A percentile compares a stretch with the other conserved stretches of the same genome.
Conservation (phyloP, 2,797 vertebrate genomes). For the Thaleichthys pacificus region DNA sequence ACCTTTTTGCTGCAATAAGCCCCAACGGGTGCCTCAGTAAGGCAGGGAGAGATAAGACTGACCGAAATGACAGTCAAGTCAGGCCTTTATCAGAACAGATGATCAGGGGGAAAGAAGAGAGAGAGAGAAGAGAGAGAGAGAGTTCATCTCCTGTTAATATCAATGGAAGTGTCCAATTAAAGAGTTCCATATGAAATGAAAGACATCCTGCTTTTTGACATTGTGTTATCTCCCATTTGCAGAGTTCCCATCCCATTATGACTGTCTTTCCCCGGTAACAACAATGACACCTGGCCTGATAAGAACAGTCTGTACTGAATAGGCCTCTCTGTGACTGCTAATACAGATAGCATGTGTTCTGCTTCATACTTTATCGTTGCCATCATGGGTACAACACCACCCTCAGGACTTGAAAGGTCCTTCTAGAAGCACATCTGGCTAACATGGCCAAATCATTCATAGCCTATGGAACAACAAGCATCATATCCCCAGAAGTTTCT, state of each 20-base stretch:
- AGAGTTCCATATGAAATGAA: conserved; percentile 25
- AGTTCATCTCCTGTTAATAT: conserved; percentile 28
- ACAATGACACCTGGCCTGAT: conserved; percentile 1
- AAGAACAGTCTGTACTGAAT: not conserved
- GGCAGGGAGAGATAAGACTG: conserved; percentile 39
- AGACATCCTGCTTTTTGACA: conserved; percentile 18
- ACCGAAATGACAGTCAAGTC: conserved; percentile 40
- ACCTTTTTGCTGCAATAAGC: conserved; percentile 72
- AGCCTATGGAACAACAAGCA: not conserved
- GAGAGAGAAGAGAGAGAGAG: conserved; percentile 4
- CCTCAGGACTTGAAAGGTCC: not conserved
- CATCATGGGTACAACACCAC: not conserved
- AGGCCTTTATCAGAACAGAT: conserved; percentile 33
- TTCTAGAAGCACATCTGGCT: not conserved
- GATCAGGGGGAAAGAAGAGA: conserved; percentile 16
- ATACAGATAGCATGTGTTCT: not conserved
- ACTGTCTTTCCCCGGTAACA: not conserved
- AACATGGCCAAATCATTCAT: not conserved
- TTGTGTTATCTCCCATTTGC: conserved; percentile 15
- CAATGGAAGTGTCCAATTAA: conserved; percentile 19
- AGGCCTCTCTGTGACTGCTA: not conserved
- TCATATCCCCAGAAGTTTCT: not conserved
- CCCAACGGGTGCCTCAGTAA: conserved; percentile 53
- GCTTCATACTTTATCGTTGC: not conserved
- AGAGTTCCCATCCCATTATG: not conserved